A percentile compares a stretch with the other conserved stretches of the same genome.
Evolutionary conservation across 2,888 invertebrate species (phyloP).

Genomic region (Crossocerus cetratus): DNA sequence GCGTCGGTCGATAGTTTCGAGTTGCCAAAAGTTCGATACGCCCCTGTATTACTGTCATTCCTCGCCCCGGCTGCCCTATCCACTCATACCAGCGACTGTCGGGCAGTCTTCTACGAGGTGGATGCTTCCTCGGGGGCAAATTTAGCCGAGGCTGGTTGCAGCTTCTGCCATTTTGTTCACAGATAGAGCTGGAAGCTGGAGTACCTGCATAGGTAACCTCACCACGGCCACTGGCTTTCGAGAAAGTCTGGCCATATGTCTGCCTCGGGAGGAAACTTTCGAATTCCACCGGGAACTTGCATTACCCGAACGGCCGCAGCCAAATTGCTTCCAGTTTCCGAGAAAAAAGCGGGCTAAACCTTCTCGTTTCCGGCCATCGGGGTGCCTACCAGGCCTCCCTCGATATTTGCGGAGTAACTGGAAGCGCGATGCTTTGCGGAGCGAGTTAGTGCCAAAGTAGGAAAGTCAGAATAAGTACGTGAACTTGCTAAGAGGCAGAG

Average conservation of each 20-base stretch:
- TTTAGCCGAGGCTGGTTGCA: slow-evolving; percentile 6
- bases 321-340: slow-evolving; percentile 53
- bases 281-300: slow-evolving; percentile 62
- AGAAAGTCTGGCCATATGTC: slow-evolving; percentile 17
- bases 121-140: not conserved
- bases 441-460: not conserved
- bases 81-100: slow-evolving; percentile 12
- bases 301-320: slow-evolving; percentile 55
- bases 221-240: not conserved
- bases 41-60: slow-evolving; percentile 41
- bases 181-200: slow-evolving; percentile 12
- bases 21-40: slow-evolving; percentile 65
- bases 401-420: slow-evolving; percentile 26
- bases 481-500: too few relatives aligned
- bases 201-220: slow-evolving; percentile 11
- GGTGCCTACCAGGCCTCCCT: slow-evolving; percentile 3
- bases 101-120: not conserved
- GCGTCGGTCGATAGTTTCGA: slow-evolving; percentile 59
- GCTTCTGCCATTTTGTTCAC: slow-evolving; percentile 24
- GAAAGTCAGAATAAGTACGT: too few relatives aligned
- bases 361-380: slow-evolving; percentile 24
- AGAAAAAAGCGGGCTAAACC: slow-evolving; percentile 45
- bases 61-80: slow-evolving; percentile 10
- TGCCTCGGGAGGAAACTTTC: slow-evolving; percentile 48
- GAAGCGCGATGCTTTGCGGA: not conserved